phyloP scores from a whole-genome alignment of 2,888 invertebrate species.

The Cetonia aurata region DNA sequence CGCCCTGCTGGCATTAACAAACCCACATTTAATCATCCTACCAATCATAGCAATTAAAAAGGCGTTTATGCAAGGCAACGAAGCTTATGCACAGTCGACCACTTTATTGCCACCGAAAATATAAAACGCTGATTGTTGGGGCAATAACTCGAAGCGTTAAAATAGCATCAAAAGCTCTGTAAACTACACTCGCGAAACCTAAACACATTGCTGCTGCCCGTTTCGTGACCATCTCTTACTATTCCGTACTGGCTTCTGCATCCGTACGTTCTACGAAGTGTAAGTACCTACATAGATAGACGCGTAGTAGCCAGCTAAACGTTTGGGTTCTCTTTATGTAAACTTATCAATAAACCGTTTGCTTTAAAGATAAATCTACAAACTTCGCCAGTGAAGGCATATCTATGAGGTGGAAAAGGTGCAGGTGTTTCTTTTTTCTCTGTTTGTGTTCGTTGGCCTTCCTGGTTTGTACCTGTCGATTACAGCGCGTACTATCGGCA shows the following conservation, averaged over 20 bases:
- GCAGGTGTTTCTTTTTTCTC: background rate
- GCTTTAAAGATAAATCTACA: slow-evolving; percentile 8
- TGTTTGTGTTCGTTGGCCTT: background rate
- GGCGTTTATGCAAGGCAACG: slow-evolving; percentile 5
- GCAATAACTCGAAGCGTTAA: slow-evolving; percentile 36
- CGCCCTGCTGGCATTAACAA: too few species aligned
- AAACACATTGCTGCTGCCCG: too few species aligned
- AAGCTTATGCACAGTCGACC: slow-evolving; percentile 14
- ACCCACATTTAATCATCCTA: too few species aligned
- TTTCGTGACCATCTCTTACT: too few species aligned
- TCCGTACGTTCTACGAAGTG: background rate
- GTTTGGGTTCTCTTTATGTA: slow-evolving; percentile 26
- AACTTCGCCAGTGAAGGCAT: background rate
- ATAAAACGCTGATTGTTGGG: slow-evolving; percentile 38
- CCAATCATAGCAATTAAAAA: background rate
- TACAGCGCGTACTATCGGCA: slow-evolving; percentile 3
- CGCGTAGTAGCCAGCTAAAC: background rate
- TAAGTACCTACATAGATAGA: background rate
- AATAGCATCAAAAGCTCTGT: slow-evolving; percentile 32
- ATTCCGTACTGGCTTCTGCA: background rate
- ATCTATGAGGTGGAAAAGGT: background rate
- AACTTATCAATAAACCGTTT: slow-evolving; percentile 34
- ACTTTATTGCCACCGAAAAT: slow-evolving; percentile 35
- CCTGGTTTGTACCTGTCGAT: background rate
- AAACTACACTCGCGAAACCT: background rate